Evolutionary conservation across 2,113 vertebrate species (phyloP).

Genomic region (Myotis brandtii): DNA sequence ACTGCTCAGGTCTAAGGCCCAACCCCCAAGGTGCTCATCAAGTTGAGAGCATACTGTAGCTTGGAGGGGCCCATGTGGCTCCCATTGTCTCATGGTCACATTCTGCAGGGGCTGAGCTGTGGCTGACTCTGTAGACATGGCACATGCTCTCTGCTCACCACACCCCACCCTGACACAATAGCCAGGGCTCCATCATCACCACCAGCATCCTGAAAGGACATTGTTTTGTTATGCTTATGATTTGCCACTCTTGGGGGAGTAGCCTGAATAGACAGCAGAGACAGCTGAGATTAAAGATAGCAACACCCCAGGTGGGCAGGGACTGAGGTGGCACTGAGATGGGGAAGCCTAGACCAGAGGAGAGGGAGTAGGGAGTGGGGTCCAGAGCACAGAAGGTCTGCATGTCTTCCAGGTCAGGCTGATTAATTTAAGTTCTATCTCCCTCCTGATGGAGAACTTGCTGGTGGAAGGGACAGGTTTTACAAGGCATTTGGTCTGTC

Average conservation of each 20-base stretch:
- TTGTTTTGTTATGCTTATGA: not conserved
- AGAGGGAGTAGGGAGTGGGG: not conserved
- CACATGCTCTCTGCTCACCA: not conserved
- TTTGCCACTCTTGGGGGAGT: not conserved
- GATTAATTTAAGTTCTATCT: not conserved
- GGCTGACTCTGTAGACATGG: not conserved
- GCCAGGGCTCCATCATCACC: not conserved
- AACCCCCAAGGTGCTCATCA: not conserved
- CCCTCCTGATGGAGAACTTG: not conserved
- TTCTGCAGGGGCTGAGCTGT: not conserved
- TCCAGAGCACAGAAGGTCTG: not conserved
- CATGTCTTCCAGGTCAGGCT: not conserved
- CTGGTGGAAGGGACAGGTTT: not conserved
- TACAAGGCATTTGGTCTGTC: not conserved
- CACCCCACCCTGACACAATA: not conserved
- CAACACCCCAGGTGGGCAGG: not conserved
- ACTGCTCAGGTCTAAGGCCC: not conserved
- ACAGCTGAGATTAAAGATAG: not conserved
- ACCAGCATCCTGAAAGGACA: not conserved
- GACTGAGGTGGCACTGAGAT: not conserved
- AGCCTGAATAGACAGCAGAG: not conserved
- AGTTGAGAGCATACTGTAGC: not conserved
- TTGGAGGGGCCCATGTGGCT: not conserved
- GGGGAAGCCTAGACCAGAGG: not conserved
- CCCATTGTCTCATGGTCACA: not conserved